Base-by-base conservation (phyloP, 2,797 vertebrate genomes). In the Anguilla anguilla region DNA sequence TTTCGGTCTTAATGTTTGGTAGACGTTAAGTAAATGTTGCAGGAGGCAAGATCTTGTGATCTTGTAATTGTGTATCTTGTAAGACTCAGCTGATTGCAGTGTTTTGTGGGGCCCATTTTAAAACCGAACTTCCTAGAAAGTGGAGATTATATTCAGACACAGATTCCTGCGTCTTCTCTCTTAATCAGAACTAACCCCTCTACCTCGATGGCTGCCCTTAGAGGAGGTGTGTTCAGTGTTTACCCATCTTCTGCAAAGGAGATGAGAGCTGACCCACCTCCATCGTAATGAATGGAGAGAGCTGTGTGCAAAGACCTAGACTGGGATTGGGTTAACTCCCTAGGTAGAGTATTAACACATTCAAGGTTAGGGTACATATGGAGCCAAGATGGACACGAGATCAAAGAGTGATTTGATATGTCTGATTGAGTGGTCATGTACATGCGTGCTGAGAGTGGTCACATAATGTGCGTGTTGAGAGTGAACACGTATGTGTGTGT, bases 201-300 rank as follows among this genome's bases (percentile, higher is more conserved):
- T 83, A 2, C 31, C 53, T 2, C 25, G 19, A 1, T 1, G 9
- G 43, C 11, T 5, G 61, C 35, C 59, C 43, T 82, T 51, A 1
- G 28, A 81, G 31, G 64, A 28, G 49, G 28, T 13, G 7, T 28
- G 46, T 31, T 31, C 46, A n/a, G 53, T 88, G 55, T 61, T 81
- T 81, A 49, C 87, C 46, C 43, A 35, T 22, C 87, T 81, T 64
- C 84, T 61, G 43, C 22, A 6, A 55, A n/a, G 43, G 35, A 39
- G 84, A 86, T 83, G 82, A 59, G 53, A 86, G 83, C 57, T 67
- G 61, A 67, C 61, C 28, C 19, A 31, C 22, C 72, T 72, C 57
- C 31, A 28, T 5, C 6, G 79, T 83, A 13, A 28, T 51, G 79
- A 83, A 9, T 51, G 79, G 5, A 5, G 19, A 49, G 19, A 28